A percentile compares a stretch with the other conserved stretches of the same genome.
Evolutionary conservation across 1,140 invertebrate species (phyloP).

Genomic region (Drosophila nigromelanica): DNA sequence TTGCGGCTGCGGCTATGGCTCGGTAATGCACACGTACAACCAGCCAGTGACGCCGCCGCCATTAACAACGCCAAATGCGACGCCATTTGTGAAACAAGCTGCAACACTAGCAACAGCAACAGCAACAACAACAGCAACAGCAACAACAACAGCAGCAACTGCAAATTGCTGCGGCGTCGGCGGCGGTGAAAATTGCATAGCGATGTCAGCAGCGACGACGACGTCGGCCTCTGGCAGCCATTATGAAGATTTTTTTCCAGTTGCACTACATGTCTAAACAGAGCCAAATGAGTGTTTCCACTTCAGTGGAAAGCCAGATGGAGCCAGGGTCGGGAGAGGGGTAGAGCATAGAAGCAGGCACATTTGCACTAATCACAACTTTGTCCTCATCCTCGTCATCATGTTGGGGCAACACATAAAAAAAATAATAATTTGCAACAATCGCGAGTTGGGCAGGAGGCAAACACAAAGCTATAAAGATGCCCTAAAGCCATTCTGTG

Average conservation of each 20-base stretch:
- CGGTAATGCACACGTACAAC: constrained; percentile 55
- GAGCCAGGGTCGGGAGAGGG: constrained; percentile 4
- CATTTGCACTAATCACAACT: constrained; percentile 62
- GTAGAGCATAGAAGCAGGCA: neutral
- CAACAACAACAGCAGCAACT: constrained; percentile 27
- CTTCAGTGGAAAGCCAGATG: constrained; percentile 24
- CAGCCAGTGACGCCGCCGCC: constrained; percentile 60
- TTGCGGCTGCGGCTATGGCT: constrained; percentile 10
- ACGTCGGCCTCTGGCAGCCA: constrained; percentile 67
- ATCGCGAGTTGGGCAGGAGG: constrained; percentile 33
- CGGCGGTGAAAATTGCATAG: constrained; percentile 72
- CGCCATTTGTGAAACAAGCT: constrained; percentile 80
- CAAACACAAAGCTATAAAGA: constrained; percentile 36
- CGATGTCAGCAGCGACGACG: constrained; percentile 49
- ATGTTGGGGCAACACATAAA: constrained; percentile 6
- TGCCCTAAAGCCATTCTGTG: constrained; percentile 47
- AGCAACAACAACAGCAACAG: constrained; percentile 39
- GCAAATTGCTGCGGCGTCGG: constrained; percentile 66
- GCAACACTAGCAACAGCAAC: constrained; percentile 51
- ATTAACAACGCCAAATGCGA: constrained; percentile 81
- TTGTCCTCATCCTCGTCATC: constrained; percentile 43
- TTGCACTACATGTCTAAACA: constrained; percentile 76
- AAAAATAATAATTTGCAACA: constrained; percentile 64
- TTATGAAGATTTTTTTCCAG: constrained; percentile 77
- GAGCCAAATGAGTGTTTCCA: constrained; percentile 75